phyloP scores from a whole-genome alignment of 2,888 invertebrate species.

The Leptopilina myrica region DNA sequence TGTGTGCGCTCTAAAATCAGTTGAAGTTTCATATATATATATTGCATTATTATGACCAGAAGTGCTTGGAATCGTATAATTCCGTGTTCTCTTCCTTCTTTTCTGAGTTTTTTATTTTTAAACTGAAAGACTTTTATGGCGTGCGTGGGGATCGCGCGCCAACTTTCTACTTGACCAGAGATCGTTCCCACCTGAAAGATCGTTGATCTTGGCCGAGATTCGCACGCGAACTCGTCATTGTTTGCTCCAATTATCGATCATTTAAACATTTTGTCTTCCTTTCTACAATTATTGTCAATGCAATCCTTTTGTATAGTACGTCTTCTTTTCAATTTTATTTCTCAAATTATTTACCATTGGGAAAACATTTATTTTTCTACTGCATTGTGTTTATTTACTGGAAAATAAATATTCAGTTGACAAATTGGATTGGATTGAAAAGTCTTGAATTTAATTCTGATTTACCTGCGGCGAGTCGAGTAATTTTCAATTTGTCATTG shows the following conservation, averaged over 20 bases:
- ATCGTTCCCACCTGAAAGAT: constrained; percentile 57
- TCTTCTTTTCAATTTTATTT: no score
- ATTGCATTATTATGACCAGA: constrained; percentile 6
- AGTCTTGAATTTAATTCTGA: no score
- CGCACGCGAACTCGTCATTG: constrained; percentile 40
- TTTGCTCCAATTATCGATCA: constrained; percentile 31
- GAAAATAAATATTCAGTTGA: no score
- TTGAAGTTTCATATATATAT: constrained; percentile 4
- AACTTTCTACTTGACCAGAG: constrained; percentile 62
- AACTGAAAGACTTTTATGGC: constrained; percentile 41
- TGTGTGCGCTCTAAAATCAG: constrained; percentile 12
- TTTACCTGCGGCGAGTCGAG: no score
- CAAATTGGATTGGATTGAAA: no score
- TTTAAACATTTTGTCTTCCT: constrained; percentile 1
- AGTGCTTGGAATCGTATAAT: constrained; percentile 19
- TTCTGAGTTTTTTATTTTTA: constrained; percentile 13
- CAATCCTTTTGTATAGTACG: neutral
- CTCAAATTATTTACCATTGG: no score
- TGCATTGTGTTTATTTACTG: no score
- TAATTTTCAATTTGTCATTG: no score
- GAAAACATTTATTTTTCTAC: no score
- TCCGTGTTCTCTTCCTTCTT: constrained; percentile 40
- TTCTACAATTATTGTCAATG: constrained; percentile 5
- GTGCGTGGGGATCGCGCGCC: constrained; percentile 49
- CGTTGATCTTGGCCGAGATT: constrained; percentile 64